Evolutionary conservation across 2,888 invertebrate species (phyloP).

Genomic region (Euplexia lucipara): DNA sequence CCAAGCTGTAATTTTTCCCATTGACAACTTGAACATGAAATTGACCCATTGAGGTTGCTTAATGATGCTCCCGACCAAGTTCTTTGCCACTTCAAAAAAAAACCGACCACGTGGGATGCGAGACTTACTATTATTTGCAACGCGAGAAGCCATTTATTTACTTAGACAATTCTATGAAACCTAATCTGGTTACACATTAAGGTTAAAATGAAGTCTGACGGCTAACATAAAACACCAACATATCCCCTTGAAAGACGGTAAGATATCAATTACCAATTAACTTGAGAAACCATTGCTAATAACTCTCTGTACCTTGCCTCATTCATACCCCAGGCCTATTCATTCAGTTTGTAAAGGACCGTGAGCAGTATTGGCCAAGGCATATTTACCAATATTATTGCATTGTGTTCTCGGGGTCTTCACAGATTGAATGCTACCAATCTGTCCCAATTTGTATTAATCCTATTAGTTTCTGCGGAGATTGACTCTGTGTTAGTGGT

Average conservation of each 20-base stretch:
- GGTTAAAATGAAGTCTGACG: too few relatives aligned
- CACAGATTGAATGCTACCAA: conserved; percentile 40
- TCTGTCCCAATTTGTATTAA: conserved; percentile 51
- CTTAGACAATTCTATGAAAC: too few relatives aligned
- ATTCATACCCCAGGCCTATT: conserved; percentile 16
- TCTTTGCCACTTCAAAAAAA: too few relatives aligned
- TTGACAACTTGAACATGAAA: too few relatives aligned
- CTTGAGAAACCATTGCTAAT: not conserved
- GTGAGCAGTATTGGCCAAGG: conserved; percentile 13
- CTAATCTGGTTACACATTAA: too few relatives aligned
- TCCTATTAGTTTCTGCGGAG: conserved; percentile 34
- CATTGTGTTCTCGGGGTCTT: conserved; percentile 42
- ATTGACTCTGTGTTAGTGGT: conserved; percentile 28
- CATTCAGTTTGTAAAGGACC: conserved; percentile 23
- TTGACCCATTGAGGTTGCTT: too few relatives aligned
- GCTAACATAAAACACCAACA: too few relatives aligned
- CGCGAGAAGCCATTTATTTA: too few relatives aligned
- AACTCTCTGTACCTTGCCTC: not conserved
- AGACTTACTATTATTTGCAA: too few relatives aligned
- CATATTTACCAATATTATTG: conserved; percentile 61
- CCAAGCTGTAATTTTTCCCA: too few relatives aligned
- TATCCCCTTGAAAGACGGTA: not conserved
- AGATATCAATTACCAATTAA: not conserved
- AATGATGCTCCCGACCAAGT: too few relatives aligned
- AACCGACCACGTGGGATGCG: too few relatives aligned